Percentiles rank a stretch among this genome's conserved stretches.
These are phyloP conservation scores for Samia ricini DNA, from an alignment of 1,140 invertebrate species.

Conservation along the genomic window DNA sequence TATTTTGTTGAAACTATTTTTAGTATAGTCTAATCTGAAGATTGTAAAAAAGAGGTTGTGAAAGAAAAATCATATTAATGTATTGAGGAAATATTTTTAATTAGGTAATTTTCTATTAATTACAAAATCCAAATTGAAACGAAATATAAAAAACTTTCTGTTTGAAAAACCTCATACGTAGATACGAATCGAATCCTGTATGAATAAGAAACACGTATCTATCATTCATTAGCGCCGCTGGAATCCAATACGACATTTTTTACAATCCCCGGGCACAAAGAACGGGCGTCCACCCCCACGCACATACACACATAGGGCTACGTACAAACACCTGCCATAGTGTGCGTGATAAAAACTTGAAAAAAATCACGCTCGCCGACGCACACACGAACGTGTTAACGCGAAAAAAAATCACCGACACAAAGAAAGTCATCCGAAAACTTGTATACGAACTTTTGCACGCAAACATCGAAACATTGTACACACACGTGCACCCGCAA, in stretches of 20 bases:
- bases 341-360: constrained; percentile 61
- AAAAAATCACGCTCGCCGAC: constrained; percentile 73
- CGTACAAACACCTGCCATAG: constrained; percentile 39
- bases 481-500: constrained; percentile 44
- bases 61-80: not conserved
- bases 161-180: not conserved
- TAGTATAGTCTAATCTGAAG: not conserved
- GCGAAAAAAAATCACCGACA: constrained; percentile 75
- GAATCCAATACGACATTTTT: constrained; percentile 77
- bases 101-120: not conserved
- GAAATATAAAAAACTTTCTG: not conserved
- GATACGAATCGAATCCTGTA: constrained; percentile 11
- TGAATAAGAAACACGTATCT: constrained; percentile 53
- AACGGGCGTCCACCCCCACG: constrained; percentile 64
- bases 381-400: constrained; percentile 51
- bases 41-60: not conserved
- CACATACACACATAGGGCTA: constrained; percentile 44
- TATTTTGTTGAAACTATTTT: not conserved
- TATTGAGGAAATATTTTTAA: not conserved
- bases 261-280: constrained; percentile 73
- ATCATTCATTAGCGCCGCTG: constrained; percentile 75
- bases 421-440: constrained; percentile 76
- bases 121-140: not conserved
- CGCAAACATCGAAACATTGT: constrained; percentile 35
- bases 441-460: constrained; percentile 73